A percentile compares a stretch with the other conserved stretches of the same genome.
Evolutionary conservation across 2,113 vertebrate species (phyloP).

Genomic region (Dipodomys spectabilis): DNA sequence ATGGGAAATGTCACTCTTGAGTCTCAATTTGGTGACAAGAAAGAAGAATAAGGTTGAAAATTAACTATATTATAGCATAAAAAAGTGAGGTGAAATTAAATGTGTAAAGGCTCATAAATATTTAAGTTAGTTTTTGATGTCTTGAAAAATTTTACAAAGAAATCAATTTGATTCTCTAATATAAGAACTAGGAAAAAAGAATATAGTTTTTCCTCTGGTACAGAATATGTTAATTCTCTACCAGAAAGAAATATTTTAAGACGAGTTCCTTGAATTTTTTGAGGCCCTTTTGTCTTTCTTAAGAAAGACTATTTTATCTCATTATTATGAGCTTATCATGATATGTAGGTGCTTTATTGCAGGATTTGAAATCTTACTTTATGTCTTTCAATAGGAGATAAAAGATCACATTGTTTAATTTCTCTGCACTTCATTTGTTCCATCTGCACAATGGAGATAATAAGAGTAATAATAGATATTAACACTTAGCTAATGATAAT

Average conservation of each 20-base stretch:
- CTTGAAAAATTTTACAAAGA: slow-evolving; percentile 51
- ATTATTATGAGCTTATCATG: background rate
- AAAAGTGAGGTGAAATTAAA: slow-evolving; percentile 11
- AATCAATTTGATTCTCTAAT: slow-evolving; percentile 11
- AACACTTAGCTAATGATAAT: background rate
- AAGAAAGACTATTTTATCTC: background rate
- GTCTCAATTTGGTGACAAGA: slow-evolving; percentile 39
- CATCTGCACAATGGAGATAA: background rate
- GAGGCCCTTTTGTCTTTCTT: background rate
- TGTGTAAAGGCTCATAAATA: slow-evolving; percentile 36
- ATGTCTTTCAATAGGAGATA: background rate
- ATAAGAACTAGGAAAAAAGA: background rate
- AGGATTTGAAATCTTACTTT: background rate
- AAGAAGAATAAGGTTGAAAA: slow-evolving; percentile 60
- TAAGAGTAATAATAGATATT: background rate
- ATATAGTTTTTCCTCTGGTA: background rate
- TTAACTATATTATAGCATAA: slow-evolving; percentile 35
- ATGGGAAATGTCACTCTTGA: background rate
- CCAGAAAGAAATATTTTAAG: background rate
- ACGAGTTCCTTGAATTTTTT: background rate
- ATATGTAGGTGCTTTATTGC: background rate
- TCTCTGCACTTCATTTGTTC: background rate
- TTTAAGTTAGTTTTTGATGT: slow-evolving; percentile 40
- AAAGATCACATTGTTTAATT: background rate
- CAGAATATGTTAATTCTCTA: background rate